Percentiles rank a stretch among this genome's conserved stretches.
Conservation (phyloP, 2,113 vertebrate genomes). For the Leptobrachium ailaonicum region DNA sequence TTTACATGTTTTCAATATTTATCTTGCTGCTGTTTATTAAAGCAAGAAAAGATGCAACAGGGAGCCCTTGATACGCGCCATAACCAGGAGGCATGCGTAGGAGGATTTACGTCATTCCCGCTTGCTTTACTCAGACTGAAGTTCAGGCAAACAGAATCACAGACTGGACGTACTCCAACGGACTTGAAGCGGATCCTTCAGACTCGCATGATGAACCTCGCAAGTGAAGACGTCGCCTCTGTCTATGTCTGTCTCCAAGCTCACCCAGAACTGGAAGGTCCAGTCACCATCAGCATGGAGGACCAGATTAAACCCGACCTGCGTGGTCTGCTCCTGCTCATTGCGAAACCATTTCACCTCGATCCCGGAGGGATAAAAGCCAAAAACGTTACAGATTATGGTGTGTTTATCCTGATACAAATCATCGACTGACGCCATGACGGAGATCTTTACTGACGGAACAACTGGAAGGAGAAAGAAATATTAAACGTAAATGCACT, state of each 20-base stretch:
- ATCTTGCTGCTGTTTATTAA: no score
- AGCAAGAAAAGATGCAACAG: no score
- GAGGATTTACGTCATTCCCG: no score
- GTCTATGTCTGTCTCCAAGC: conserved; percentile 32
- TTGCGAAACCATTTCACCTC: conserved; percentile 56
- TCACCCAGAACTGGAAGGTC: conserved; percentile 43
- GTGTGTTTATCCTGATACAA: conserved; percentile 45
- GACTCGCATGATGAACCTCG: conserved; percentile 22
- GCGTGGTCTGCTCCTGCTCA: neutral
- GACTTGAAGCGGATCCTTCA: neutral
- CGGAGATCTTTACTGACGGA: neutral
- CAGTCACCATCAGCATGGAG: conserved; percentile 16
- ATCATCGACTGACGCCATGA: neutral
- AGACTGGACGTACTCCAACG: conserved; percentile 1
- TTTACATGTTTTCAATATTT: no score
- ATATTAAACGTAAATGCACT: no score
- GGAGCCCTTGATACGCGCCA: no score
- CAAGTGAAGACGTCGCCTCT: conserved; percentile 23
- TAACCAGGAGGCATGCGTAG: no score
- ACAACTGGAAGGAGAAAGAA: neutral
- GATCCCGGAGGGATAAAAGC: conserved; percentile 57
- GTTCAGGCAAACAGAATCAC: no score
- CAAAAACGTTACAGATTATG: conserved; percentile 56
- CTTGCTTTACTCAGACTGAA: no score
- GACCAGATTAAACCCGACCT: neutral